phyloP scores from a whole-genome alignment of 2,113 vertebrate genomes.

The Carassius auratus region DNA sequence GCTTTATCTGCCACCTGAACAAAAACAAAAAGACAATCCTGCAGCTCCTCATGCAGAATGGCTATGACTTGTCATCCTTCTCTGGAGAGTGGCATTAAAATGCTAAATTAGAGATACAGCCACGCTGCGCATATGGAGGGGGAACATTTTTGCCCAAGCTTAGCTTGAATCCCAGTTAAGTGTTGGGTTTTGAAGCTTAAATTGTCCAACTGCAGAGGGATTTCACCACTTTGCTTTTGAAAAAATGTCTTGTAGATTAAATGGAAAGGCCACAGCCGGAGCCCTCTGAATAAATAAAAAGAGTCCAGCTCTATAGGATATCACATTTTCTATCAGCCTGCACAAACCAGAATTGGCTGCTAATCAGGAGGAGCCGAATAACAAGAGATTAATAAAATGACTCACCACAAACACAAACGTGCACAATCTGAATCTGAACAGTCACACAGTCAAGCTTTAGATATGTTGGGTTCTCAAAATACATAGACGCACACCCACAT shows the following conservation, averaged over 20 bases:
- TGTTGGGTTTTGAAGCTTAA: slow-evolving; percentile 52
- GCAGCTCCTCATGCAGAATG: slow-evolving; percentile 60
- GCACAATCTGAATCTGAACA: slow-evolving; percentile 68
- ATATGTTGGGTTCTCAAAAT: slow-evolving; percentile 66
- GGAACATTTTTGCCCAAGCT: slow-evolving; percentile 10
- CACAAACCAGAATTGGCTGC: slow-evolving; percentile 61
- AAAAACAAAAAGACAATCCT: slow-evolving; percentile 60
- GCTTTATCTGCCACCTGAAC: slow-evolving; percentile 62
- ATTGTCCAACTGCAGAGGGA: slow-evolving; percentile 66
- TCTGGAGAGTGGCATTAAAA: slow-evolving; percentile 61
- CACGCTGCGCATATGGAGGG: neutral
- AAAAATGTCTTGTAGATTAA: slow-evolving; percentile 71
- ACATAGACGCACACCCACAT: slow-evolving; percentile 38
- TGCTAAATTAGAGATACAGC: slow-evolving; percentile 36
- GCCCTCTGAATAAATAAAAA: slow-evolving; percentile 45
- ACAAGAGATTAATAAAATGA: slow-evolving; percentile 68
- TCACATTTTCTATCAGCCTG: slow-evolving; percentile 53
- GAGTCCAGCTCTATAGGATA: slow-evolving; percentile 25
- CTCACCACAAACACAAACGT: slow-evolving; percentile 65
- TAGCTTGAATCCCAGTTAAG: slow-evolving; percentile 34
- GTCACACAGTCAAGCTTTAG: slow-evolving; percentile 72
- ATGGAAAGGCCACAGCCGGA: slow-evolving; percentile 71
- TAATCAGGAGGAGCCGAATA: slow-evolving; percentile 49
- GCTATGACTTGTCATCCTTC: slow-evolving; percentile 60
- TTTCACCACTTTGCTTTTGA: slow-evolving; percentile 63